Conservation (phyloP, 2,113 vertebrate genomes). For the Cnemophilus loriae region DNA sequence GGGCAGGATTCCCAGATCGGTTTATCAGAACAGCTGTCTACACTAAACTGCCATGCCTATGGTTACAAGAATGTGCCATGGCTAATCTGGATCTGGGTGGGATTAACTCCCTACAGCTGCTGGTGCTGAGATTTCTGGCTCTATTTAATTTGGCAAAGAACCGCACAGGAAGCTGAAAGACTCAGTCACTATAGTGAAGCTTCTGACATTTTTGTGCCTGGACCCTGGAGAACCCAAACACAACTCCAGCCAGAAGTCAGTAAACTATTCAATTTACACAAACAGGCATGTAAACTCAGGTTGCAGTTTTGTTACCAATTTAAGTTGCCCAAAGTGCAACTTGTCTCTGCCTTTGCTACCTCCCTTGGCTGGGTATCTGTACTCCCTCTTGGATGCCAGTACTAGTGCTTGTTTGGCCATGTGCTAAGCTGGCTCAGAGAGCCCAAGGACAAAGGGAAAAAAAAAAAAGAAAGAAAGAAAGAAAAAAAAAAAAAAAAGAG, state of each 20-base stretch:
- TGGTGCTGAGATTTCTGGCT: slow-evolving; percentile 35
- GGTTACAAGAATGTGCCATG: slow-evolving; percentile 41
- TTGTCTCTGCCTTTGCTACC: background rate
- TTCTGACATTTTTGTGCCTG: slow-evolving; percentile 29
- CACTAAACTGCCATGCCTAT: background rate
- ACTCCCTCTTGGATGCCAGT: background rate
- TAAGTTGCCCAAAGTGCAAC: background rate
- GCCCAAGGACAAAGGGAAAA: background rate
- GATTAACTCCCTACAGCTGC: slow-evolving; percentile 51
- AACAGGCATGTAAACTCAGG: background rate
- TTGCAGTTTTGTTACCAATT: background rate
- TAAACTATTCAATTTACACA: background rate
- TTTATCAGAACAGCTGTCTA: slow-evolving; percentile 49
- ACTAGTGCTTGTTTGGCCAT: background rate
- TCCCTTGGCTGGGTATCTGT: background rate
- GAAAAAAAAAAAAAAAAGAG: too few relatives aligned
- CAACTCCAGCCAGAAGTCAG: background rate
- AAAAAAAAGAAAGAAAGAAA: too few relatives aligned
- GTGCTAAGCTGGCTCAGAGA: background rate
- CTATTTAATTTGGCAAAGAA: slow-evolving; percentile 46
- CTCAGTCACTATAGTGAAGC: background rate
- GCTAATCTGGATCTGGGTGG: slow-evolving; percentile 35
- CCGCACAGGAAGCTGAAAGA: background rate
- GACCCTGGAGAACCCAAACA: background rate
- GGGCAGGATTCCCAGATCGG: background rate